Percentiles rank a stretch among this genome's conserved stretches.
These are phyloP conservation scores for Manduca sexta DNA, from an alignment of 1,140 invertebrate genomes.

Conservation along the genomic window DNA sequence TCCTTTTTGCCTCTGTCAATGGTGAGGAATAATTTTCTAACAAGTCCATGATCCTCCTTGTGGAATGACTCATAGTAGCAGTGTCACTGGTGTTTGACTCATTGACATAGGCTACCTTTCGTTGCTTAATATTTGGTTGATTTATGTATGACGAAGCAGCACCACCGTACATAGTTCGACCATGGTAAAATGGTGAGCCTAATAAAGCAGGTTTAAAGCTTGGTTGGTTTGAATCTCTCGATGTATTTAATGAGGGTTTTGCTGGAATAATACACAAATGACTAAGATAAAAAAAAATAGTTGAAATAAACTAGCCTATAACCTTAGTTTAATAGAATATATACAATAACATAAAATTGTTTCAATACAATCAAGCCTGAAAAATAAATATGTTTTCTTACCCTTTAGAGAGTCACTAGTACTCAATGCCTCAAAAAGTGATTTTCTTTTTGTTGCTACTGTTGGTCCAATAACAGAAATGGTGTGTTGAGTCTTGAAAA, in stretches of 20 bases:
- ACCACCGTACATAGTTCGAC: conserved; percentile 87
- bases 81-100: conserved; percentile 28
- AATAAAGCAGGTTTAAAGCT: conserved; percentile 71
- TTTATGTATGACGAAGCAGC: conserved; percentile 77
- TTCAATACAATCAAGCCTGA: background rate
- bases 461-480: conserved; percentile 17
- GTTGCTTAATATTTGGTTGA: conserved; percentile 50
- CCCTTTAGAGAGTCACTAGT: background rate
- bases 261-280: conserved; percentile 14
- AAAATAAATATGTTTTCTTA: background rate
- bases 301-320: too few species aligned
- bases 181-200: conserved; percentile 84
- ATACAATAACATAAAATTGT: too few species aligned
- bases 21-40: conserved; percentile 84
- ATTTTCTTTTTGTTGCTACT: conserved; percentile 32
- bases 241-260: conserved; percentile 32
- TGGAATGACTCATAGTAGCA: conserved; percentile 65
- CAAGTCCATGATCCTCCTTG: conserved; percentile 80
- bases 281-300: background rate
- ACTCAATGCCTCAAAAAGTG: conserved; percentile 28
- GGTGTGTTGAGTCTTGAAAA: conserved; percentile 23
- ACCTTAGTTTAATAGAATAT: too few species aligned
- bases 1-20: conserved; percentile 80
- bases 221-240: conserved; percentile 70
- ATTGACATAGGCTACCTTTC: conserved; percentile 30